phyloP scores from a whole-genome alignment of 2,888 invertebrate species.

The Crematogaster levior region DNA sequence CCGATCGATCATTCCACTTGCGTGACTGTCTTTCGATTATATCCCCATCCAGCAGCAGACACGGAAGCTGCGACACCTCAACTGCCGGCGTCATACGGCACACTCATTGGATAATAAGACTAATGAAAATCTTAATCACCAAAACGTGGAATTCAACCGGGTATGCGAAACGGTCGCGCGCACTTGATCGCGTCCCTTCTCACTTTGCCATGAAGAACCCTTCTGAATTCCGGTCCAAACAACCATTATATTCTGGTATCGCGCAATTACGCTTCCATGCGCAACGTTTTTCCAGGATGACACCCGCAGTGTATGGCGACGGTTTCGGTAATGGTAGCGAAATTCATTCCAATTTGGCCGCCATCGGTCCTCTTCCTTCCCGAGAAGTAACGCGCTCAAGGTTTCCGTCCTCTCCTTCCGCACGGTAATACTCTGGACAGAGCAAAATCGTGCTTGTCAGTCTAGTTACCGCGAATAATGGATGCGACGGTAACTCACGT shows the following conservation, averaged over 20 bases:
- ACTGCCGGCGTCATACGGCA: neutral
- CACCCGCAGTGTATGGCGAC: slow-evolving; percentile 15
- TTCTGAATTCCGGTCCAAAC: neutral
- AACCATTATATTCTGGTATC: slow-evolving; percentile 52
- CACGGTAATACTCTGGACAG: slow-evolving; percentile 71
- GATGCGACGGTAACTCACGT: slow-evolving; percentile 81
- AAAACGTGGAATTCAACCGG: slow-evolving; percentile 14
- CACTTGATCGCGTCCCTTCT: neutral
- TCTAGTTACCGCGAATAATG: slow-evolving; percentile 80
- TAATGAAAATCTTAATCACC: slow-evolving; percentile 64
- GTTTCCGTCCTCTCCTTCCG: slow-evolving; percentile 1
- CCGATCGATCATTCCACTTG: neutral
- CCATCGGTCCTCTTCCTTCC: slow-evolving; percentile 21
- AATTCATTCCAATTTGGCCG: slow-evolving; percentile 63
- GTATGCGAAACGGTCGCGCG: slow-evolving; percentile 30
- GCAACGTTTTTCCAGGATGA: slow-evolving; percentile 55
- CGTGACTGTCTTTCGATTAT: neutral
- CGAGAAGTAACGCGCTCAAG: slow-evolving; percentile 49
- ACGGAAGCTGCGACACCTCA: neutral
- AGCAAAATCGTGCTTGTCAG: slow-evolving; percentile 74
- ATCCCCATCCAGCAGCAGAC: neutral
- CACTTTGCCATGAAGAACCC: neutral
- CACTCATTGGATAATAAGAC: slow-evolving; percentile 39
- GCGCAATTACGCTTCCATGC: slow-evolving; percentile 53
- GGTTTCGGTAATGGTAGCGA: slow-evolving; percentile 22